Conservation (phyloP, 2,888 invertebrate genomes). For the Exocentrus adspersus region DNA sequence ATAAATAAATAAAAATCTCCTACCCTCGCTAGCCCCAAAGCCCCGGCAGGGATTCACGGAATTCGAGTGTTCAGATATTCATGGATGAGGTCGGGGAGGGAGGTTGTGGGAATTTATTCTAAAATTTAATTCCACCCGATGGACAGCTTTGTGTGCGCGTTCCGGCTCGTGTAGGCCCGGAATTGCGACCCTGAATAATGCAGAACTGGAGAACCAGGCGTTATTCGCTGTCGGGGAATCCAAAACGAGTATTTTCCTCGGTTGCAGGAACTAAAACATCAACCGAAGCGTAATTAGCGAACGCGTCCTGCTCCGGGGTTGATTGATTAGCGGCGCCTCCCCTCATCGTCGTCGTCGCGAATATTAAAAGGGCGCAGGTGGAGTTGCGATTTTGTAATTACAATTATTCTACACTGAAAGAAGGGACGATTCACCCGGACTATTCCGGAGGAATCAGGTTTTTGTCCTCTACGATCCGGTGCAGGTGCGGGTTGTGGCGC, state of each 20-base stretch:
- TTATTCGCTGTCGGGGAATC: too few species aligned
- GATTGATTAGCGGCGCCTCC: conserved; percentile 22
- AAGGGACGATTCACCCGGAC: background rate
- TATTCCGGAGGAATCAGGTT: too few species aligned
- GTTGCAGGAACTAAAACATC: background rate
- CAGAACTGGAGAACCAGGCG: too few species aligned
- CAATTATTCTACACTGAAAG: conserved; percentile 10
- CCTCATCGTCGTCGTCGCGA: conserved; percentile 3
- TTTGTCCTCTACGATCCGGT: background rate
- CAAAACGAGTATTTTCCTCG: too few species aligned
- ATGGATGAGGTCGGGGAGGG: conserved; percentile 20
- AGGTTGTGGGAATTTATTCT: conserved; percentile 23
- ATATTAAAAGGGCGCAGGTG: conserved; percentile 23
- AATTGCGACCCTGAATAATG: too few species aligned
- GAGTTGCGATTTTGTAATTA: conserved; percentile 20
- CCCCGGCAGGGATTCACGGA: conserved; percentile 24
- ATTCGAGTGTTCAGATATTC: conserved; percentile 22
- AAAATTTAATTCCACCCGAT: conserved; percentile 27
- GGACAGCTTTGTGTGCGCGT: conserved; percentile 26
- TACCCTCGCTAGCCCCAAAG: too few species aligned
- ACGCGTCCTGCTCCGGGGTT: background rate
- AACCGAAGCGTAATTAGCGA: background rate
- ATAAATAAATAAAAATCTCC: too few species aligned
- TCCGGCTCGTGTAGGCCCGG: conserved; percentile 16
- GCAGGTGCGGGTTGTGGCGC: conserved; percentile 14